These are phyloP conservation scores for Drosophila aldrichi DNA, from an alignment of 2,888 invertebrate species.

Conservation along the genomic window DNA sequence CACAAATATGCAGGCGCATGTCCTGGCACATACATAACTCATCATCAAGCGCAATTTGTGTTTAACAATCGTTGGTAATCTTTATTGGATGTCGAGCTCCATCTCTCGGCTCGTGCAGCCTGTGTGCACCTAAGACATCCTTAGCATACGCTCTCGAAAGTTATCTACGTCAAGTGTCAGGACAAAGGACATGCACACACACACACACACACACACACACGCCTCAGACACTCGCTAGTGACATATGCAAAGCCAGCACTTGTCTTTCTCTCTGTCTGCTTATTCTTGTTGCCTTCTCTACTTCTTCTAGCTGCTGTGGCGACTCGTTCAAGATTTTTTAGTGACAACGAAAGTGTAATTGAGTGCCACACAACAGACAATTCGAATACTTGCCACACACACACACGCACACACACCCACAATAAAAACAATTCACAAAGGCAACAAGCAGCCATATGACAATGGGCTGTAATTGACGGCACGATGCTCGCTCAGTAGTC, in stretches of 20 bases:
- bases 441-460: not conserved
- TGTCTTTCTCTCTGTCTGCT: conserved; percentile 13
- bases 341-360: conserved; percentile 78
- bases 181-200: conserved; percentile 34
- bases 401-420: conserved; percentile 10
- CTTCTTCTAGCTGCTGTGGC: conserved; percentile 13
- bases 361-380: conserved; percentile 77
- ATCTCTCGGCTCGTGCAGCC: conserved; percentile 16
- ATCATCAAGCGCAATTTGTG: conserved; percentile 77
- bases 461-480: not conserved
- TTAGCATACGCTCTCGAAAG: conserved; percentile 49
- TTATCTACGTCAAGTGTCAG: conserved; percentile 71
- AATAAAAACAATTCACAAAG: conserved; percentile 28
- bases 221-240: conserved; percentile 8
- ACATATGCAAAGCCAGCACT: conserved; percentile 46
- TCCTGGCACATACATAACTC: conserved; percentile 62
- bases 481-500: not conserved
- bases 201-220: conserved; percentile 12
- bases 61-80: conserved; percentile 78
- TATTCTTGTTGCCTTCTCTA: not conserved
- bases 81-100: conserved; percentile 73
- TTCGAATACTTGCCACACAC: conserved; percentile 57
- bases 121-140: conserved; percentile 50
- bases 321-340: conserved; percentile 66
- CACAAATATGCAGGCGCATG: conserved; percentile 12